Evolutionary conservation across 2,888 invertebrate species (phyloP), one percentile per base, ranked within the genome.

Genomic region (Tortrix viridana): DNA sequence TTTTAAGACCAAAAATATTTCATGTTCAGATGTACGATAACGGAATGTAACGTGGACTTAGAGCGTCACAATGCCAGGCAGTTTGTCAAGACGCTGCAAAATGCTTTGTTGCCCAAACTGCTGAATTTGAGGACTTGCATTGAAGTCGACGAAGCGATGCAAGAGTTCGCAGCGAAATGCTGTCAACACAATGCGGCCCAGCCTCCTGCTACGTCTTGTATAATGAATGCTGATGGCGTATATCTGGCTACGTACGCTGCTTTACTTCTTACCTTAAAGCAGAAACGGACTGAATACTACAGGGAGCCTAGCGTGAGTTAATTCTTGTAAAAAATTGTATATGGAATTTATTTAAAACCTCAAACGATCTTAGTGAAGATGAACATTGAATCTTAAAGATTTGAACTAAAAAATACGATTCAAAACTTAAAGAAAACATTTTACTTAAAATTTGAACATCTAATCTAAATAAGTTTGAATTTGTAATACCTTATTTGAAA

Each of bases 221-320:
- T 97, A 48, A 96, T 98, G 93, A 98, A 98, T 84, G 98, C 98
- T 1, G 98, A 98, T 86, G 98, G 98, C 20, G 96, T 98, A 44
- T 98, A 98, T 80, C 88, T 98, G 67, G 97, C 98, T 1, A 97
- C 97, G 0, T 98, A 97, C 79, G 95, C 97, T 0, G 96, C 97
- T 0, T 85, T 98, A 20, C 86, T 97, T 48, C 90, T 98, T 0
- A 97, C 96, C 75, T 89, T 98, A 62, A 96, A 96, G 75, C 93
- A 98, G 20, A 94, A 96, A 52, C 93, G 95, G 65, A 93, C 94
- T 44, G 95, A 96, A 56, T 97, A 96, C 85, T 98, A 98, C 77
- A 93, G 92, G 41, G 92, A 93, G 65, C 79, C 88, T 50, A 86
- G 88, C 57, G 93, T 93, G 72, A 83, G 86, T 78, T 26, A 26